phyloP scores from a whole-genome alignment of 2,797 vertebrate species.

The Platalea minor region DNA sequence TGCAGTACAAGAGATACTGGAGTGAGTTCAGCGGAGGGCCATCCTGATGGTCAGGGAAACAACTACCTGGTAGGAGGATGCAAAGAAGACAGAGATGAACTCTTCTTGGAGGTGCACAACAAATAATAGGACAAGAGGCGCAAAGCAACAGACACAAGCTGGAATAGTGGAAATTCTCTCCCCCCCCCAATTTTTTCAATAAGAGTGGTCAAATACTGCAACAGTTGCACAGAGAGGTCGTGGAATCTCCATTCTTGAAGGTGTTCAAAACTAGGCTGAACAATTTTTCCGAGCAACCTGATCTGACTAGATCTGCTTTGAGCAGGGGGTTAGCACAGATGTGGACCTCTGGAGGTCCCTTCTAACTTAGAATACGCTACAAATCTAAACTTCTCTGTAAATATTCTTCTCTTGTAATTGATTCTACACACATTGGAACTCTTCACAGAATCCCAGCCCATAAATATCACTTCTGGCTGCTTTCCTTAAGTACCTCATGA shows the following conservation, averaged over 20 bases:
- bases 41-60: not conserved
- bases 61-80: not conserved
- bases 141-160: not conserved
- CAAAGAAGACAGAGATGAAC: not conserved
- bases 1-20: not conserved
- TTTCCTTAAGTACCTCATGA: not conserved
- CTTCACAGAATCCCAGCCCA: not conserved
- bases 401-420: not conserved
- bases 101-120: not conserved
- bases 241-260: not conserved
- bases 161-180: not conserved
- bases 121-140: not conserved
- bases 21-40: not conserved
- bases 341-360: not conserved
- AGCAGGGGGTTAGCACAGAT: not conserved
- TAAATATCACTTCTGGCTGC: not conserved
- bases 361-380: not conserved
- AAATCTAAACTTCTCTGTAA: not conserved
- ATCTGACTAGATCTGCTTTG: not conserved
- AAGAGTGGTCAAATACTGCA: not conserved
- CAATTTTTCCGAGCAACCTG: not conserved
- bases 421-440: not conserved
- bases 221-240: not conserved
- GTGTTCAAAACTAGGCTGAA: not conserved
- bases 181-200: not conserved